phyloP scores from a whole-genome alignment of 2,888 invertebrate species.

The Lumbricus terrestris region DNA sequence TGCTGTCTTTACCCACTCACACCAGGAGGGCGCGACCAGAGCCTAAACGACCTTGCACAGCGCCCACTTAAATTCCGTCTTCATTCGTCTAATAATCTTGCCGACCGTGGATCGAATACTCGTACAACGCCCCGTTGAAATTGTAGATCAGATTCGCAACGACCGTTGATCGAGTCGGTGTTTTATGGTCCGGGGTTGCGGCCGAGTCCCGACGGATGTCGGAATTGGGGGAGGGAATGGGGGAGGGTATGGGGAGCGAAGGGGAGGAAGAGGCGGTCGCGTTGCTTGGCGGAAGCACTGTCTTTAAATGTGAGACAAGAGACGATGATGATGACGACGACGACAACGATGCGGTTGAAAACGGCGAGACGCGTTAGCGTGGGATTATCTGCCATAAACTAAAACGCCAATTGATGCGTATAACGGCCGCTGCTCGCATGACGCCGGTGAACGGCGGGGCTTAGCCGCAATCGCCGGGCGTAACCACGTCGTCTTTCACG shows the following conservation, averaged over 20 bases:
- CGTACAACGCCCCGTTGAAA: not conserved
- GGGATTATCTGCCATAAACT: not conserved
- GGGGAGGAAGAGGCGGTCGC: not conserved
- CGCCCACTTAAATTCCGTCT: not conserved
- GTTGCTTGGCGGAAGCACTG: not conserved
- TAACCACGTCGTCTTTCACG: constrained; percentile 4
- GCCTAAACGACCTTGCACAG: not conserved
- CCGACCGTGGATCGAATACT: not conserved
- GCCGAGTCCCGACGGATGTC: not conserved
- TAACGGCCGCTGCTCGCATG: constrained; percentile 12
- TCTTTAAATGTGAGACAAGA: constrained; percentile 12
- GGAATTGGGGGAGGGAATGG: not conserved
- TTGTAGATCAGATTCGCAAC: constrained; percentile 14
- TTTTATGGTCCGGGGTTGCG: not conserved
- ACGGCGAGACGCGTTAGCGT: not conserved
- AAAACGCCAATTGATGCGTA: constrained; percentile 17
- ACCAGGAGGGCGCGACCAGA: not conserved
- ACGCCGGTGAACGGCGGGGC: not conserved
- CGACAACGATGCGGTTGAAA: not conserved
- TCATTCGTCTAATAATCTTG: not conserved
- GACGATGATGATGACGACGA: constrained; percentile 4
- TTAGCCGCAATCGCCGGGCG: not conserved
- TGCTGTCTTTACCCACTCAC: not conserved
- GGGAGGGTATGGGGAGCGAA: not conserved
- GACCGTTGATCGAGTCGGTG: not conserved